Percentiles rank a stretch among this genome's conserved stretches.
Evolutionary conservation across 2,113 vertebrate species (phyloP).

Genomic region (Oncorhynchus masou): DNA sequence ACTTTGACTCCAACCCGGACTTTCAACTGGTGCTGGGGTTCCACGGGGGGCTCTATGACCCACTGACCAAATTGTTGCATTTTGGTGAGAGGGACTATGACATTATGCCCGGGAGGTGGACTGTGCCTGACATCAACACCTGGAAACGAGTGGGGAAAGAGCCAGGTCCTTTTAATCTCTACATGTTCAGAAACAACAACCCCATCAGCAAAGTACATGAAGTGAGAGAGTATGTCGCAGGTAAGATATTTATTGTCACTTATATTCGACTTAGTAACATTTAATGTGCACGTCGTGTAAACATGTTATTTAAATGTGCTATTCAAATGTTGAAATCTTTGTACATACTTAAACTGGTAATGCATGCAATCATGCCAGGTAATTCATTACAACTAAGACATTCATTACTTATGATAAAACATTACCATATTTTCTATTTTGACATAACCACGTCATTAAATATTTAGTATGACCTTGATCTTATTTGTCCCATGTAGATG

Average conservation of each 20-base stretch:
- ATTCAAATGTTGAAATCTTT: no score
- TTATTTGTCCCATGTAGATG: conserved; percentile 73
- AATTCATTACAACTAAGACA: no score
- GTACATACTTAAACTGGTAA: no score
- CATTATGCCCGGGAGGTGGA: conserved; percentile 95
- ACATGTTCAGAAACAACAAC: conserved; percentile 97
- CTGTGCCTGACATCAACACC: conserved; percentile 87
- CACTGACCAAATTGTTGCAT: conserved; percentile 93
- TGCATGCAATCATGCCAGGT: no score
- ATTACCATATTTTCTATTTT: no score
- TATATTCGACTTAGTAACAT: no score
- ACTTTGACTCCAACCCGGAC: conserved; percentile 96
- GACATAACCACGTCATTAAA: neutral
- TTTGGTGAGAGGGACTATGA: conserved; percentile 96
- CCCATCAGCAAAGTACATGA: conserved; percentile 96
- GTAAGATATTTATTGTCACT: conserved; percentile 63
- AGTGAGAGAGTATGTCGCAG: conserved; percentile 94
- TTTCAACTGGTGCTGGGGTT: conserved; percentile 98
- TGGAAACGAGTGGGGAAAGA: conserved; percentile 90
- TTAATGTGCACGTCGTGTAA: no score
- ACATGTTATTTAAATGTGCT: no score
- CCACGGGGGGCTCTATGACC: conserved; percentile 92
- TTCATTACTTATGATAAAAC: no score
- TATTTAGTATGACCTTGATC: neutral
- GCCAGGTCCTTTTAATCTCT: conserved; percentile 94